Evolutionary conservation across 2,113 vertebrate genomes (phyloP).

Genomic region (Seriola quinqueradiata): DNA sequence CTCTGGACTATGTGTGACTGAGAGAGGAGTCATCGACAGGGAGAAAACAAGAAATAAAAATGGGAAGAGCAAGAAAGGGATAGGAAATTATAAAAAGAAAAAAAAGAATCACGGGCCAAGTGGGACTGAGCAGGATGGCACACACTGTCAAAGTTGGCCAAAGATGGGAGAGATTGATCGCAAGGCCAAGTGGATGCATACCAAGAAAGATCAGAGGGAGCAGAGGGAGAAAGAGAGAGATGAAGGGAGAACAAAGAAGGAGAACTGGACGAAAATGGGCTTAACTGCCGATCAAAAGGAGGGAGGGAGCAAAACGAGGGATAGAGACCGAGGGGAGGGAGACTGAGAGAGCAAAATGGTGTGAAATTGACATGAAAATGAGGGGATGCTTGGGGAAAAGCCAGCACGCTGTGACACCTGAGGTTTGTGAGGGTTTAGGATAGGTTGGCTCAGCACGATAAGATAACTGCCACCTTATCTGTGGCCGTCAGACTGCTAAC

Average conservation of each 20-base stretch:
- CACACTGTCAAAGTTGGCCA: slow-evolving; percentile 33
- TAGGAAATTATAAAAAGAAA: background rate
- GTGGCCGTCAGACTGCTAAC: slow-evolving; percentile 66
- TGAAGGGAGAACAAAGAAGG: slow-evolving; percentile 26
- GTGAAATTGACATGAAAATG: slow-evolving; percentile 75
- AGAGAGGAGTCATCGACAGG: background rate
- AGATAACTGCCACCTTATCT: slow-evolving; percentile 80
- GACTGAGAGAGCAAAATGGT: slow-evolving; percentile 44
- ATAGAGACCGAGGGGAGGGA: slow-evolving; percentile 10
- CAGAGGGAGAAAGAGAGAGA: background rate
- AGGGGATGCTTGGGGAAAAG: slow-evolving; percentile 50
- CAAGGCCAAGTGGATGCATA: slow-evolving; percentile 35
- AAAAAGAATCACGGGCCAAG: slow-evolving; percentile 5
- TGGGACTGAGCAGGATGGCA: slow-evolving; percentile 4
- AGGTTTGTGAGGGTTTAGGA: slow-evolving; percentile 67
- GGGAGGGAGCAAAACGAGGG: slow-evolving; percentile 21
- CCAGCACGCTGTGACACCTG: slow-evolving; percentile 64
- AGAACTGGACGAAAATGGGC: slow-evolving; percentile 46
- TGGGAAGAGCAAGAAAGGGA: slow-evolving; percentile 6
- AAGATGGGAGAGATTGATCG: slow-evolving; percentile 46
- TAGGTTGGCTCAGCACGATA: slow-evolving; percentile 71
- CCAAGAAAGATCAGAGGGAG: slow-evolving; percentile 48
- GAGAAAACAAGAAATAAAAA: slow-evolving; percentile 8
- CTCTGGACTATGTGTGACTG: background rate
- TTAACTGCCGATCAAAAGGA: slow-evolving; percentile 47